Evolutionary conservation across 2,113 vertebrate species (phyloP), one percentile per base, ranked within the genome.

Genomic region (Solenodon paradoxus): DNA sequence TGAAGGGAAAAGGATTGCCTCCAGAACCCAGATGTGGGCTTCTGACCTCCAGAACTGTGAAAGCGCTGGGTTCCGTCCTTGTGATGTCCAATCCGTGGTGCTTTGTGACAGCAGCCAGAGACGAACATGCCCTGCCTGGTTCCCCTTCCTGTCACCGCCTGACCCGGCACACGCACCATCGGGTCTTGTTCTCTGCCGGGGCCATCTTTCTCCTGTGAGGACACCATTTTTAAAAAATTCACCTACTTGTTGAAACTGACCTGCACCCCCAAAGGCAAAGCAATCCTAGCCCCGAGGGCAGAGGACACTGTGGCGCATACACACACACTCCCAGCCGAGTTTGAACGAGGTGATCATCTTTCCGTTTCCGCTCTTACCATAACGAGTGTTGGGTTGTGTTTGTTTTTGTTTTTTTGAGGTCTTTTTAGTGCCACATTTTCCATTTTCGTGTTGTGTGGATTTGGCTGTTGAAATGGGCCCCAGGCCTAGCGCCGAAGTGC

Each of bases 41-140:
- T 78, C 9, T 2, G 7, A 40, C 51, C 51, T 59, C 82, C 13
- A 38, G 32, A 28, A 17, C 3, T 17, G 20, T 49, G 19, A 47
- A 64, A 66, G 69, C 35, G 45, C 24, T n/a, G n/a, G n/a, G n/a
- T 19, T 40, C 75, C 28, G 17, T 20, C 45, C 71, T n/a, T 59
- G 16, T 30, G 38, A 85, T 40, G n/a, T 32, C 2, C 20, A 9
- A 4, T 9, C 59, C 11, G 49, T 28, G 42, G 32, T 2, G 4
- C 32, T 38, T 22, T 10, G 22, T 49, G 5, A 47, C 0, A 2
- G 0, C 32, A 47, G 19, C 61, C 32, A 13, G 0, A 13, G 47
- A 47, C 30, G 79, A 69, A 47, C 11, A 42, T 30, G 16, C 3
- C 1, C 40, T 35, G 22, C 30, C 78, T 20, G 28, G 35, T 20